Evolutionary conservation across 2,888 invertebrate genomes (phyloP), one percentile per base, ranked within the genome.

Genomic region (Portevinia maculata): DNA sequence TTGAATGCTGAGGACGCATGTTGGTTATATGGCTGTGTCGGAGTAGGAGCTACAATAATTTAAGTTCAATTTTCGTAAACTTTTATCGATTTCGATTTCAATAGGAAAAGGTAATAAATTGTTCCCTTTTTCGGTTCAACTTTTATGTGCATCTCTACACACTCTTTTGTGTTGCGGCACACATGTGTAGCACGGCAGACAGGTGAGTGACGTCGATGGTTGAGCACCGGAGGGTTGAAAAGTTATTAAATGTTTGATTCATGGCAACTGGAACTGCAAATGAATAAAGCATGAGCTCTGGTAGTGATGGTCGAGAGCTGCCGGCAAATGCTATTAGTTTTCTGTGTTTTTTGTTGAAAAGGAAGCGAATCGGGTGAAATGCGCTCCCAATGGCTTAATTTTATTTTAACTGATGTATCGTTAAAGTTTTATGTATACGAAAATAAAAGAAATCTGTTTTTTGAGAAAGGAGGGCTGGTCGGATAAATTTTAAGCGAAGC

Each of bases 241-340:
- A 70, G 79, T 81, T 81, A 81, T 81, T 70, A 81, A 76, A 81
- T 75, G 62, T 76, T 81, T 75, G 79, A 81, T 76, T 81, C 79
- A 76, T 70, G 75, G 64, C 46, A 74, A 48, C 60, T 55, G 69
- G 69, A 75, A 75, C 69, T 74, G 60, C 55, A 81, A 81, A 75
- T 81, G 79, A 75, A 81, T 79, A 79, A 79, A 69, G 55, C 69
- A 81, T 81, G 69, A 75, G 69, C 17, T 59, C 19, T 39, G 50
- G 28, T 15, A 52, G 55, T 48, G 21, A 37, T 30, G 32, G 59
- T 17, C 30, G 21, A 17, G 44, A 9, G 52, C 8, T 1, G 19
- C 1, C 1, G 44, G 21, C 32, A 15, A 41, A 48, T 19, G 55
- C 28, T 37, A 28, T 37, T 17, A 37, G 67, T 44, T 44, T 67